These are phyloP conservation scores for Noctilio leporinus DNA, from an alignment of 2,113 vertebrate species.

Conservation along the genomic window DNA sequence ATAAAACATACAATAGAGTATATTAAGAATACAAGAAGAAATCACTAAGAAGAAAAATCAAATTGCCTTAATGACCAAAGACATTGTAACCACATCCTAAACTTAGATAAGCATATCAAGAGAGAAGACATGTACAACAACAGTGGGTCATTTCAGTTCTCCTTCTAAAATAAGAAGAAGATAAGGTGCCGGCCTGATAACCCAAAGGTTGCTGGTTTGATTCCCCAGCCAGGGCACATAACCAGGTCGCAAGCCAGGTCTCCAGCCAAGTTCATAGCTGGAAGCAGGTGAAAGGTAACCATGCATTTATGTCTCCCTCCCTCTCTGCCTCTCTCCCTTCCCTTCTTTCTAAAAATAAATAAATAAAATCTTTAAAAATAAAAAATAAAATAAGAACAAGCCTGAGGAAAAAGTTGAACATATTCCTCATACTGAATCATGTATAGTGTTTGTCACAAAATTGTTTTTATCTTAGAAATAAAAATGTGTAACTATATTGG, in stretches of 20 bases:
- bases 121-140: not conserved
- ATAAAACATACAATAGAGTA: not conserved
- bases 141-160: not conserved
- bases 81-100: not conserved
- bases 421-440: not conserved
- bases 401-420: not conserved
- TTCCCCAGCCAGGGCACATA: no score
- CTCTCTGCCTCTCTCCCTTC: no score
- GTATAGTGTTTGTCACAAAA: not conserved
- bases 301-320: no score
- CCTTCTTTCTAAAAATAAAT: no score
- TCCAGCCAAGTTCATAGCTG: no score
- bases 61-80: slow-evolving; percentile 18
- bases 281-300: no score
- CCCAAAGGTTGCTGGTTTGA: no score
- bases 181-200: no score
- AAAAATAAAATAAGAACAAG: no score
- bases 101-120: not conserved
- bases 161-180: not conserved
- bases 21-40: not conserved
- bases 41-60: not conserved
- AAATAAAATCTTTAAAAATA: no score
- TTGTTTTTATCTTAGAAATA: not conserved
- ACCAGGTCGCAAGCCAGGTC: no score
- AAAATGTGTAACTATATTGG: not conserved